Evolutionary conservation across 2,797 vertebrate species (phyloP), one percentile per base, ranked within the genome.

Genomic region (Glossophaga mutica): DNA sequence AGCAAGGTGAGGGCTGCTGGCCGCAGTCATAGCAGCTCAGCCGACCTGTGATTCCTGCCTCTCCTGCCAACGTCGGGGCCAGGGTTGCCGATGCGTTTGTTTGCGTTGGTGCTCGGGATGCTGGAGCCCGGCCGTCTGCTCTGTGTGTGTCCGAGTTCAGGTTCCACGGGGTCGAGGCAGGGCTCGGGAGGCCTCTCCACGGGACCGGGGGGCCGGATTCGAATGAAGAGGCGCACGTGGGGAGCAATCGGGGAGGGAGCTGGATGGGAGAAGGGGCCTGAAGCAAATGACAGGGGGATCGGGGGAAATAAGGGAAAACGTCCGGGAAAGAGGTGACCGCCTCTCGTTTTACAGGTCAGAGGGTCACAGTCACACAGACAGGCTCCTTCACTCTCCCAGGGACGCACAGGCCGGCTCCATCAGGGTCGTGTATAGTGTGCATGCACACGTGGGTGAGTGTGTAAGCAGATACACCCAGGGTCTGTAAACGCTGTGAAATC

Each of bases 161-260:
- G 96, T 91, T 96, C 98, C 97, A 95, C 94, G 96, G 94, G 97
- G 96, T 97, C 96, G 95, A 48, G 95, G 97, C 96, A 48, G 94
- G 89, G 94, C 65, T 96, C 96, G 97, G 97, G 97, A 97, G 97
- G 96, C 96, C 96, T 89, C 97, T 77, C 97, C 96, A 52, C 96
- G 97, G 96, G 97, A 96, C 87, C 92, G 96, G 97, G 97, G 97
- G 94, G 94, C 94, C 93, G 97, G 98, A 97, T 98, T 97, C 98
- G 97, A 98, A 98, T 98, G 98, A 98, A 98, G 98, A 98, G 98
- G 98, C 97, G 98, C 98, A 98, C 98, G 98, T 96, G 97, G 97
- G 55, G 93, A 97, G 94, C 96, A 97, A 93, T 91, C 97, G 98
- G 97, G 98, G 98, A 97, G 97, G 97, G 96, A 97, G 57, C 95